A percentile compares a stretch with the other conserved stretches of the same genome.
These are phyloP conservation scores for Cistogaster globosa DNA, from an alignment of 2,888 invertebrate species.

Conservation along the genomic window DNA sequence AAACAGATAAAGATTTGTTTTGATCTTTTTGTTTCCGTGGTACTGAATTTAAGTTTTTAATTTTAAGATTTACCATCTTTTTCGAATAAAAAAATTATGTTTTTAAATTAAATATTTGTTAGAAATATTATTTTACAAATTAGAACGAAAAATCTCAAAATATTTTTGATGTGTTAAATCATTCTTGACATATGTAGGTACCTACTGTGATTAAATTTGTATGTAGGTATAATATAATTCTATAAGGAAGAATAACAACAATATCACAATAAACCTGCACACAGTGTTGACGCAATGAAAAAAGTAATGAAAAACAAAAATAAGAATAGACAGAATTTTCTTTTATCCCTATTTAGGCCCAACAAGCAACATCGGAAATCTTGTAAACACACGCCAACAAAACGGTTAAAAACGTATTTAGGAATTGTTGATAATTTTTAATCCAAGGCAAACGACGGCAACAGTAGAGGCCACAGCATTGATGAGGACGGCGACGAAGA, in stretches of 20 bases:
- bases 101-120: no score
- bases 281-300: conserved; percentile 48
- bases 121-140: no score
- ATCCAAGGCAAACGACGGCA: conserved; percentile 39
- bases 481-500: conserved; percentile 6
- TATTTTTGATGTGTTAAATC: no score
- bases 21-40: no score
- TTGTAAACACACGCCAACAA: conserved; percentile 17
- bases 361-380: conserved; percentile 11
- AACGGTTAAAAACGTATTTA: conserved; percentile 37
- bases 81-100: no score
- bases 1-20: no score
- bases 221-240: no score
- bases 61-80: no score
- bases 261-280: conserved; percentile 31
- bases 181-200: no score
- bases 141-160: no score
- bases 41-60: no score
- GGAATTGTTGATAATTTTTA: conserved; percentile 21
- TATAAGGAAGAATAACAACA: neutral
- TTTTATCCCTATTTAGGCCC: conserved; percentile 3
- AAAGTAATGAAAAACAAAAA: neutral
- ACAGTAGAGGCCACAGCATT: neutral
- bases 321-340: neutral
- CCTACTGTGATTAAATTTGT: no score